Evolutionary conservation across 1,140 invertebrate genomes (phyloP).

Genomic region (Dreissena polymorpha): DNA sequence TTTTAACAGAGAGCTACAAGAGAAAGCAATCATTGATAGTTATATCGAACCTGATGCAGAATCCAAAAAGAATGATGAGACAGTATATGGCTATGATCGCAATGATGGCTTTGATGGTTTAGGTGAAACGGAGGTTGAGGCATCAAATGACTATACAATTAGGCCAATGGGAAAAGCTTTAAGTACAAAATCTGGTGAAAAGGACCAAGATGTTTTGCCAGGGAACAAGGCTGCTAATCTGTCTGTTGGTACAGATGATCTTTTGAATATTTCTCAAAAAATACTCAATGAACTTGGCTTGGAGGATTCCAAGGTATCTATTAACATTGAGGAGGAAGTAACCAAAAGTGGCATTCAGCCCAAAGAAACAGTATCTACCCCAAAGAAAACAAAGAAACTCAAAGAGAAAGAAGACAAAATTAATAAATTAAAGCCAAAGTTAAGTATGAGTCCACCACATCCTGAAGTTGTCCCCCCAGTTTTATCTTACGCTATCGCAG

Average conservation of each 20-base stretch:
- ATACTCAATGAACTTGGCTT: slow-evolving; percentile 39
- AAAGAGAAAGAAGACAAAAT: not conserved
- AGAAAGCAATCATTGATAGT: slow-evolving; percentile 26
- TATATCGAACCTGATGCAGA: not conserved
- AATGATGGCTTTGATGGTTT: too few species aligned
- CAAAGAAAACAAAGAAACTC: slow-evolving; percentile 39
- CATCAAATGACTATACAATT: too few species aligned
- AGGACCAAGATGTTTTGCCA: too few species aligned
- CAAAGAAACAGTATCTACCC: not conserved
- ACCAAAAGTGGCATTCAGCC: not conserved
- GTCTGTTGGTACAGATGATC: not conserved
- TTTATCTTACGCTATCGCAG: slow-evolving; percentile 61
- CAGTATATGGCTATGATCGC: too few species aligned
- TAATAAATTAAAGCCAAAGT: slow-evolving; percentile 39
- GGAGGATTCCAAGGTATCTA: not conserved
- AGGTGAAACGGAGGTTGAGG: too few species aligned
- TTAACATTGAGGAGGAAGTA: not conserved
- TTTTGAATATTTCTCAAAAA: slow-evolving; percentile 34
- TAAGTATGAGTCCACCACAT: slow-evolving; percentile 54
- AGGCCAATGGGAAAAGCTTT: too few species aligned
- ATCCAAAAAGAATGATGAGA: too few species aligned
- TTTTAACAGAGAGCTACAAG: slow-evolving; percentile 34
- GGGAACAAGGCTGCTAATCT: too few species aligned
- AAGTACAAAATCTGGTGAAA: too few species aligned
- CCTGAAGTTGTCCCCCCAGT: slow-evolving; percentile 49